Base-by-base conservation (phyloP, 2,113 vertebrate species). In the Spermophilus dauricus region DNA sequence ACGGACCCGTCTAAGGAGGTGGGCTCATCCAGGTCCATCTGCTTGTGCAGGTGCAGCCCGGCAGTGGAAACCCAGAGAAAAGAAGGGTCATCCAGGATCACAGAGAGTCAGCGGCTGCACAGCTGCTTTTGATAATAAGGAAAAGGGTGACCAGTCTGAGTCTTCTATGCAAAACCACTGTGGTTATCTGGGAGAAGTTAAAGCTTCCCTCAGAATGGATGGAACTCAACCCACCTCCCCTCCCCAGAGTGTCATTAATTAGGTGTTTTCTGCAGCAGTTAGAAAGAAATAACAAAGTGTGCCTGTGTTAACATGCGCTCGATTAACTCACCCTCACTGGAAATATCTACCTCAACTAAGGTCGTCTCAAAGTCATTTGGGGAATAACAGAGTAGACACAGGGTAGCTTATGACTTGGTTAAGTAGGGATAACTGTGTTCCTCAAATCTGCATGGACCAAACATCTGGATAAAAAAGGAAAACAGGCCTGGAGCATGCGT, bases 11-110 rank as follows among this genome's bases (percentile, higher is more conserved):
- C 42, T 18, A 13, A 8, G 13, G 22, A 63, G 51, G 30, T 1
- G 5, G n/a, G 20, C 42, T 0, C 0, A 9, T 45, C 51, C 13
- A 13, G 1, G 51, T 12, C n/a, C 84, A 20, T 65, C 73, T 37
- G 26, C 32, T 75, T 32, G 30, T 7, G 51, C 61, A 42, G 3
- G 5, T 10, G 5, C 78, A 63, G 56, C 56, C 17, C 18, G 53
- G 53, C 53, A 85, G 12, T 30, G 5, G 73, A 77, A 58, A 45
- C 56, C 12, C 76, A 11, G 8, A 58, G 78, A 34, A 72, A 94
- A 22, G 72, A 56, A 75, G 10, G 45, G 39, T 84, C 14, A 13
- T 39, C 81, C 61, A 10, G 5, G 34, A 16, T 37, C 53, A 3
- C 37, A 67, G 34, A 72, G 48, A 32, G 42, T 37, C 76, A 37